Evolutionary conservation across 2,113 vertebrate species (phyloP), one percentile per base, ranked within the genome.

Genomic region (Penelope pileata): DNA sequence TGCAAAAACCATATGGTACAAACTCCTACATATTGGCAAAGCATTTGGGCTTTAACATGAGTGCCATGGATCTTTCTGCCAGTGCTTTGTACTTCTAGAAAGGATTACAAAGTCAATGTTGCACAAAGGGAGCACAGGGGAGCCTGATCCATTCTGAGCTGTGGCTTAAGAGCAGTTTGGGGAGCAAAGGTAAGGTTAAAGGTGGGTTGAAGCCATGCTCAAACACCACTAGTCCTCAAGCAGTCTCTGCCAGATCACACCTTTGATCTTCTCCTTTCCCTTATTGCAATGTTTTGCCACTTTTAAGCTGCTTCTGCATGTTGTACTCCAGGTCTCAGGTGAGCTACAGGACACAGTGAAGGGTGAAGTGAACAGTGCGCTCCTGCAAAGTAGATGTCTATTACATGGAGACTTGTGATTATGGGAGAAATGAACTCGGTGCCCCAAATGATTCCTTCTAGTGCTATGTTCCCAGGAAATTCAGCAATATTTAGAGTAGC

Each of bases 401-500:
- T 63, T 68, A 59, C 2, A 38, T 68, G 38, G 64, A 83, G 48
- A 36, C 64, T 16, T 58, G 75, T 62, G 70, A 85, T 63, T 78
- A 56, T 1, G 4, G 80, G 54, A 92, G 51, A 84, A 54, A 51
- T 64, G 69, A 60, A 78, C 38, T 63, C 74, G 1, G 6, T 26
- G 83, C 72, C 80, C 40, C 69, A 75, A 72, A 84, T 68, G 60
- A 81, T 83, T 90, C 53, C 47, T 93, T 40, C 60, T 60, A 75
- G 34, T 22, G 30, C 64, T 88, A 16, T 17, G 47, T 60, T 83
- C 68, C 56, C 56, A 40, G 69, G 88, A 94, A 94, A 88, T 75
- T 88, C 80, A 72, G 92, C 83, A 95, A 86, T 81, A 91, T 88
- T 94, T 81, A 90, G 32, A 4, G 2, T 73, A 66, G 76, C 62